Evolutionary conservation across 2,797 vertebrate species (phyloP), one percentile per base, ranked within the genome.

Genomic region (Eulemur rubriventer): DNA sequence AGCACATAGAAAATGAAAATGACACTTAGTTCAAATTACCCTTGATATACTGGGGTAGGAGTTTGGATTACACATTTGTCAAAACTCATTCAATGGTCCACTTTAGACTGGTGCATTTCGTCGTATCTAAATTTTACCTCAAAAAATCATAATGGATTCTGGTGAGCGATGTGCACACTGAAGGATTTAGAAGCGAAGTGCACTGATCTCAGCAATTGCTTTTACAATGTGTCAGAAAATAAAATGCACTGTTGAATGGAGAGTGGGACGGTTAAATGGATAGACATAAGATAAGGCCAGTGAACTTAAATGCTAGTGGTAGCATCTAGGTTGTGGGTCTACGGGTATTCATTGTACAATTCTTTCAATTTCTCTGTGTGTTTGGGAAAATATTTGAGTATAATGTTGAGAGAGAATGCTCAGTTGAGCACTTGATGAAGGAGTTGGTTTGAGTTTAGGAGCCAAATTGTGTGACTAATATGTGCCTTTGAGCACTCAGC

Each of bases 1-100:
- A 89, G 82, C 73, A 75, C 16, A 43, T n/a, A 87, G 73, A 69
- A 63, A 84, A 76, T 65, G 73, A 91, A 86, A 93, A 89, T 22
- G 18, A 8, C 22, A 61, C 94, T 91, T 57, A 22, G 35, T 83
- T 94, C 61, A 38, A 69, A 70, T 80, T 76, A 50, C 70, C 43
- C 52, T 92, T 24, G 35, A 24, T 80, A 43, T 48, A 52, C 73
- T 7, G 4, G 41, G 28, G 11, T 2, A 70, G 14, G 38, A 22
- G 50, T 82, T 33, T n/a, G 22, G n/a, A 11, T 55, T 17, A 89
- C 65, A 65, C 57, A 72, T 85, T 28, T 59, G 59, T 89, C 57
- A 72, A 69, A 76, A 65, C n/a, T 65, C 81, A 85, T 0, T 18
- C 43, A 91, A 52, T 35, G 24, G 57, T 79, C 17, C 30, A 43